Conservation (phyloP, 2,888 invertebrate species). For the Galeruca laticollis region DNA sequence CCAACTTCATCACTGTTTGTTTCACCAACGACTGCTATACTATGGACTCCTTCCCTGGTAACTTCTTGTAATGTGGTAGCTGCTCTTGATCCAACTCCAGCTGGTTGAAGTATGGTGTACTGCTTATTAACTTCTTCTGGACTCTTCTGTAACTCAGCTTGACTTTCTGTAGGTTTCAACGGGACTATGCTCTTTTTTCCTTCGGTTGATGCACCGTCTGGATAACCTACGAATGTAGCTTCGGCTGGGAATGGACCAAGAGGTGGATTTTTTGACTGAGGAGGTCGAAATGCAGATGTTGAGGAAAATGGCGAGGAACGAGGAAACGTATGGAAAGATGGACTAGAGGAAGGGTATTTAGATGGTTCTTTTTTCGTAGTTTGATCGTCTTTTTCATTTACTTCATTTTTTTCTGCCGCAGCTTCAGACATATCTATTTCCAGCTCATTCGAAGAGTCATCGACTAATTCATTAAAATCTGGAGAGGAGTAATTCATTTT, state of each 20-base stretch:
- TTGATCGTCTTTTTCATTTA: constrained; percentile 69
- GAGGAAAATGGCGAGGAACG: constrained; percentile 72
- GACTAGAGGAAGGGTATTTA: constrained; percentile 59
- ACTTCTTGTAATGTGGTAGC: constrained; percentile 84
- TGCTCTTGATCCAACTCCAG: constrained; percentile 83
- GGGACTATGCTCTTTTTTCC: constrained; percentile 68
- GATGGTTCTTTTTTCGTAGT: constrained; percentile 65
- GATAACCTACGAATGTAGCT: constrained; percentile 81
- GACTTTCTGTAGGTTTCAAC: constrained; percentile 63
- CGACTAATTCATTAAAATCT: constrained; percentile 82
- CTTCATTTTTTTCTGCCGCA: constrained; percentile 75
- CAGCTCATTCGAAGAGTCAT: constrained; percentile 82
- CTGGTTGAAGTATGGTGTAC: constrained; percentile 89
- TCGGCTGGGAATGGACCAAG: constrained; percentile 77
- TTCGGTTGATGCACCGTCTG: constrained; percentile 63
- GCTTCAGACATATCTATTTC: constrained; percentile 85
- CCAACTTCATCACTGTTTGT: constrained; percentile 65
- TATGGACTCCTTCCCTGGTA: constrained; percentile 75
- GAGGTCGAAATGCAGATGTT: constrained; percentile 85
- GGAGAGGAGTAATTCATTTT: constrained; percentile 73
- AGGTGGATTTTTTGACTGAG: constrained; percentile 61
- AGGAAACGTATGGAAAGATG: constrained; percentile 65
- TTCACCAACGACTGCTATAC: constrained; percentile 65
- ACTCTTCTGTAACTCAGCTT: constrained; percentile 60
- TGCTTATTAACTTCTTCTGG: constrained; percentile 76